phyloP scores from a whole-genome alignment of 2,888 invertebrate genomes.

The Drosophila leonis region DNA sequence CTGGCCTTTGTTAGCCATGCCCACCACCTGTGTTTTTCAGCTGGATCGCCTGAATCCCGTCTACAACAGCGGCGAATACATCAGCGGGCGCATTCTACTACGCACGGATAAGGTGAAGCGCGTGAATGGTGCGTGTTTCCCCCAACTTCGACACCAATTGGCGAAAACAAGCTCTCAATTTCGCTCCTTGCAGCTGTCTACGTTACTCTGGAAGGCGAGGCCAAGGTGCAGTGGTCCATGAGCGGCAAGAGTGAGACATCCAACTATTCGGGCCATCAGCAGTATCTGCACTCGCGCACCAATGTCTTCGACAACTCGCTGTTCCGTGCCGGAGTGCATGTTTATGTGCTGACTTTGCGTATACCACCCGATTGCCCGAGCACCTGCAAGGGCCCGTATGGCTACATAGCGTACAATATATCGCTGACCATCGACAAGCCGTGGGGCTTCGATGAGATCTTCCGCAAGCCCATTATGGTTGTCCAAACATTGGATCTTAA shows the following conservation, averaged over 20 bases:
- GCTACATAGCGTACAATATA: conserved; percentile 91
- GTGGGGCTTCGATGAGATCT: conserved; percentile 88
- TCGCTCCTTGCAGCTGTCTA: conserved; percentile 70
- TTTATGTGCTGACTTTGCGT: conserved; percentile 91
- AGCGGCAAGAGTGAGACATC: conserved; percentile 81
- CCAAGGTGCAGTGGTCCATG: conserved; percentile 83
- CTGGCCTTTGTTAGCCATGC: conserved; percentile 61
- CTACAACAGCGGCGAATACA: conserved; percentile 81
- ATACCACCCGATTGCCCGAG: conserved; percentile 88
- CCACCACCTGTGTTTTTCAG: conserved; percentile 82
- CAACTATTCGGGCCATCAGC: conserved; percentile 82
- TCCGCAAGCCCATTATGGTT: conserved; percentile 88
- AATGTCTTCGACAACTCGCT: conserved; percentile 79
- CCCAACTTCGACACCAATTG: not conserved
- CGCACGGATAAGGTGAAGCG: conserved; percentile 81
- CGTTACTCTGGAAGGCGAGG: conserved; percentile 83
- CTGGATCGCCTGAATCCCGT: conserved; percentile 81
- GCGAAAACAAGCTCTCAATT: not conserved
- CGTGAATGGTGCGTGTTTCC: conserved; percentile 74
- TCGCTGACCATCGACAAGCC: conserved; percentile 92
- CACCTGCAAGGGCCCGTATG: conserved; percentile 91
- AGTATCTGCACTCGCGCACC: conserved; percentile 80
- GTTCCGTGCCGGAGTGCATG: conserved; percentile 85
- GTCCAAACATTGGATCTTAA: conserved; percentile 93
- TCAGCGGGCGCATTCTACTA: conserved; percentile 79